Evolutionary conservation across 64 coral and sea anemone genomes (phyloP), one percentile per base, ranked within the genome.

Genomic region (Montipora efflorescens): DNA sequence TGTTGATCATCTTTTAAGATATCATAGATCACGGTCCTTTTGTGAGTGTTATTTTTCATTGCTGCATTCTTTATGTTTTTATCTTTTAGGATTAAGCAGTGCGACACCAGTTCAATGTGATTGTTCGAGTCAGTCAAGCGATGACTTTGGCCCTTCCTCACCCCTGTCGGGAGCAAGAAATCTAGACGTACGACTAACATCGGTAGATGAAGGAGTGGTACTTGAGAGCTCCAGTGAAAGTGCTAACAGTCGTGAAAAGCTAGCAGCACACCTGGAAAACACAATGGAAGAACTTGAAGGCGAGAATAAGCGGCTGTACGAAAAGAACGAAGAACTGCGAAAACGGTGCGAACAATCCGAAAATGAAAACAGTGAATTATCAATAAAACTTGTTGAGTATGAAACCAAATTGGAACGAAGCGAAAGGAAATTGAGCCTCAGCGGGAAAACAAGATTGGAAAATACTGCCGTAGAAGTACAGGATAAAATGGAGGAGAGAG

Each of bases 171-270:
- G 92, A 52, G 67, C 75, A 47, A 69, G 72, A 23, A 75, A 78
- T 45, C 85, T 78, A 14, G 95, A 96, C 21, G 95, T 87, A 8
- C 74, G 95, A 36, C 78, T 97, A 6, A 94, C 94, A n/a, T 97
- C 96, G 12, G 93, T 97, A 19, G 96, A 97, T 16, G 96, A 97
- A 51, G 96, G 96, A 7, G 96, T 97, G 21, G 96, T 94, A 70
- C 79, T 97, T 6, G 96, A 97, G 79, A 93, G 96, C 43, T 94
- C 93, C 0, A 90, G 90, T 14, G 85, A 85, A 28, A 94, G 92
- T 4, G 88, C 92, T 10, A 97, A 91, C 74, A 94, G 96, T 55
- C 81, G 90, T 67, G 90, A 90, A 51, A 94, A 91, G n/a, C 59
- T 94, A 8, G 80, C 88, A 20, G 59, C 52, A 12, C 76, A 85